Conservation (phyloP, 2,888 invertebrate species). For the Lasius fuliginosus region DNA sequence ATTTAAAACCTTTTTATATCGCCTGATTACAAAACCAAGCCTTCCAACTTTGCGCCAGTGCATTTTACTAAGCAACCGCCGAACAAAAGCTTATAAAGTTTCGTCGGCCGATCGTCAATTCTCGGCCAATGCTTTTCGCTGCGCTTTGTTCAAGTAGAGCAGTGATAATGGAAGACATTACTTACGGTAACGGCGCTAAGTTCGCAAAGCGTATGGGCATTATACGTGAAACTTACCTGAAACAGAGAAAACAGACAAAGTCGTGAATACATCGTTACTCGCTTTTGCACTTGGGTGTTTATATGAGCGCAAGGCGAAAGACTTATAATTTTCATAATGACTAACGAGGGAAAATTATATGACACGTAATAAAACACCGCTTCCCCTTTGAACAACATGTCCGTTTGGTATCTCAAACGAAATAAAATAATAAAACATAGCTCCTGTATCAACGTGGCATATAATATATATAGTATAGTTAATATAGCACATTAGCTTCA, state of each 20-base stretch:
- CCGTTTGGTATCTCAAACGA: background rate
- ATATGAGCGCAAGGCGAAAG: slow-evolving; percentile 33
- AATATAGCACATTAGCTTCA: background rate
- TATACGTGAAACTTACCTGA: slow-evolving; percentile 64
- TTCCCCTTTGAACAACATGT: background rate
- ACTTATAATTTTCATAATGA: background rate
- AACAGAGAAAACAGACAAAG: slow-evolving; percentile 68
- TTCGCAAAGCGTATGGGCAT: slow-evolving; percentile 21
- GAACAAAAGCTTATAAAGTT: slow-evolving; percentile 56
- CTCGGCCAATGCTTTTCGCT: slow-evolving; percentile 60
- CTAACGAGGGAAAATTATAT: slow-evolving; percentile 20
- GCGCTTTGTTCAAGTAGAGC: slow-evolving; percentile 47
- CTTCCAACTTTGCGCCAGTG: slow-evolving; percentile 21
- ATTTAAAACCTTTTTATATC: slow-evolving; percentile 26
- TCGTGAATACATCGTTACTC: slow-evolving; percentile 56
- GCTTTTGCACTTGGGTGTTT: slow-evolving; percentile 48
- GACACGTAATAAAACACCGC: background rate
- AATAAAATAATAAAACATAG: background rate
- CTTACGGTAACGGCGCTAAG: slow-evolving; percentile 68
- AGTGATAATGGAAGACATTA: slow-evolving; percentile 68
- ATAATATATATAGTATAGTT: background rate
- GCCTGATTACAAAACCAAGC: slow-evolving; percentile 45
- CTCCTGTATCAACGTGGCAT: background rate
- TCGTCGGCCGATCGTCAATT: slow-evolving; percentile 48
- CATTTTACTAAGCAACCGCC: slow-evolving; percentile 58